phyloP scores from a whole-genome alignment of 2,797 vertebrate species.

The Neostethus bicornis region DNA sequence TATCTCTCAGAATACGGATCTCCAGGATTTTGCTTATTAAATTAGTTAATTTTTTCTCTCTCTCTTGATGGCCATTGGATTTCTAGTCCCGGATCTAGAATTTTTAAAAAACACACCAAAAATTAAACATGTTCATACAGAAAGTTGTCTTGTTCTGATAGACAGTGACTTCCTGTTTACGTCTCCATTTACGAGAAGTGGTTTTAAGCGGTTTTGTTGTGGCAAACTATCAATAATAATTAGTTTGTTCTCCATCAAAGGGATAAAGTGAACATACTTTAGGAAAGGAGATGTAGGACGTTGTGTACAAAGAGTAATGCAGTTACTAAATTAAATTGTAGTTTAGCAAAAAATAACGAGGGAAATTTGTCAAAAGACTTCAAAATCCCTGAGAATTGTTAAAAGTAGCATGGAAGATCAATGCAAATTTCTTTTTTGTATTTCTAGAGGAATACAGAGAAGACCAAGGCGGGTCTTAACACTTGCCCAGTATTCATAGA shows the following conservation, averaged over 20 bases:
- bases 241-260: constrained; percentile 38
- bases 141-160: constrained; percentile 10
- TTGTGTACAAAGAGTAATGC: constrained; percentile 61
- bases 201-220: constrained; percentile 81
- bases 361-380: constrained; percentile 56
- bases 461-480: too few species aligned
- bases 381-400: constrained; percentile 55
- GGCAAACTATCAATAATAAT: constrained; percentile 61
- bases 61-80: constrained; percentile 13
- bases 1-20: constrained; percentile 15
- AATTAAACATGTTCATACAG: constrained; percentile 18
- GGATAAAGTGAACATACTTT: constrained; percentile 39
- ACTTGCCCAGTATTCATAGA: too few species aligned
- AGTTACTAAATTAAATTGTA: constrained; percentile 58
- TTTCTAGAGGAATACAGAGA: too few species aligned
- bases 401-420: too few species aligned
- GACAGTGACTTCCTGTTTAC: constrained; percentile 12
- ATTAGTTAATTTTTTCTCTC: constrained; percentile 2
- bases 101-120: neutral
- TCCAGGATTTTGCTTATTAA: constrained; percentile 24
- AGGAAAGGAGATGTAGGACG: constrained; percentile 51
- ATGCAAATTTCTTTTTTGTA: too few species aligned
- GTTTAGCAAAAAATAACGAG: constrained; percentile 56
- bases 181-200: constrained; percentile 67
- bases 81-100: constrained; percentile 10